A percentile compares a stretch with the other conserved stretches of the same genome.
Conservation (phyloP, 2,113 vertebrate species). For the Sprattus sprattus region DNA sequence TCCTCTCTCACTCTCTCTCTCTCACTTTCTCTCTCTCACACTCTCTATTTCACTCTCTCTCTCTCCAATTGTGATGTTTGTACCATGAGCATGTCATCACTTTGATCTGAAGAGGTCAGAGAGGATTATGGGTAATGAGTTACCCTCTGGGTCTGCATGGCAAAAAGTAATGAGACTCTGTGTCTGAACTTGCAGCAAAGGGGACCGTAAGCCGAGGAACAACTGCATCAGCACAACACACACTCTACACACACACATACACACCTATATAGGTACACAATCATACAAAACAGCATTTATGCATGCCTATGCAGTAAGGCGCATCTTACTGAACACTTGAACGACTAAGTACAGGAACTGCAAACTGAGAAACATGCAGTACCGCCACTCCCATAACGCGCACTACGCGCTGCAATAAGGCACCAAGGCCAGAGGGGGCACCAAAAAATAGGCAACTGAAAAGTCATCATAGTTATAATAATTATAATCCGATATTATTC, state of each 20-base stretch:
- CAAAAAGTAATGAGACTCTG: slow-evolving; percentile 60
- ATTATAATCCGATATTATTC: no score
- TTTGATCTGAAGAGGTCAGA: slow-evolving; percentile 52
- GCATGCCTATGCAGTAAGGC: neutral
- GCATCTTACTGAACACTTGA: no score
- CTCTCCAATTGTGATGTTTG: slow-evolving; percentile 48
- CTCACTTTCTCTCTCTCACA: slow-evolving; percentile 3
- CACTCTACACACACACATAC: neutral
- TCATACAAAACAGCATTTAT: neutral
- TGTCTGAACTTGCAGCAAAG: slow-evolving; percentile 61
- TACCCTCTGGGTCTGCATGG: slow-evolving; percentile 45
- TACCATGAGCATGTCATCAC: slow-evolving; percentile 38
- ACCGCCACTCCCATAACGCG: no score
- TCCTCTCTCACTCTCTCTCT: neutral
- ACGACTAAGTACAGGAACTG: no score
- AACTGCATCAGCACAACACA: slow-evolving; percentile 55
- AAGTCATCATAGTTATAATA: no score
- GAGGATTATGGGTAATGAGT: slow-evolving; percentile 63
- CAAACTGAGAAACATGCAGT: neutral
- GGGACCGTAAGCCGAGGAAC: slow-evolving; percentile 56
- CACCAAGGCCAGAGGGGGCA: no score
- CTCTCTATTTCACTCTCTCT: neutral
- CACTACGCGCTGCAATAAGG: no score
- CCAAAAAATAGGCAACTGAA: no score
- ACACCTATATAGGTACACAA: neutral